These are phyloP conservation scores for Orchestia grillus DNA, from an alignment of 1,140 invertebrate species.

Conservation along the genomic window DNA sequence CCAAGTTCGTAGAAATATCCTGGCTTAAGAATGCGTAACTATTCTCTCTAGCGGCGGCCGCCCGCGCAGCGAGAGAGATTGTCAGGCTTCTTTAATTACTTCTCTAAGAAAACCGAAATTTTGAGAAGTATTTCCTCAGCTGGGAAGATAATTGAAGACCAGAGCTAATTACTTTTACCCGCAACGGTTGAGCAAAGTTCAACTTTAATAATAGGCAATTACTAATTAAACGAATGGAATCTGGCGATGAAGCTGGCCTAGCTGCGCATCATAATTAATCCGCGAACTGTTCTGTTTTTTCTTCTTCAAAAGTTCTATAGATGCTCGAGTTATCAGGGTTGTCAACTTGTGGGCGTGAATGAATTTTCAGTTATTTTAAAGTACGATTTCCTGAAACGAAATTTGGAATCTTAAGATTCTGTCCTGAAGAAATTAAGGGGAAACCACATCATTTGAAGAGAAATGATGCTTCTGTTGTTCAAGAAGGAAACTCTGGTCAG, in stretches of 20 bases:
- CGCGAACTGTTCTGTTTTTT: neutral
- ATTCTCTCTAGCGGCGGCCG: neutral
- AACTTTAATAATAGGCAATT: neutral
- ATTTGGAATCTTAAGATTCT: too few relatives aligned
- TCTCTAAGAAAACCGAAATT: neutral
- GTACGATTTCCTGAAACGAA: too few relatives aligned
- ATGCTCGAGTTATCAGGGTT: neutral
- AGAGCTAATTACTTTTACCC: neutral
- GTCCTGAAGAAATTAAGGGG: too few relatives aligned
- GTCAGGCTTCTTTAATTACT: neutral
- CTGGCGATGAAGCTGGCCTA: neutral
- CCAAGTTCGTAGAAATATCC: neutral
- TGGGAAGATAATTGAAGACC: neutral
- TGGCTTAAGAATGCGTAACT: neutral
- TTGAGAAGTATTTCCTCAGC: neutral
- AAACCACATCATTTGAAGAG: too few relatives aligned
- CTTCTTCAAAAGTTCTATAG: neutral
- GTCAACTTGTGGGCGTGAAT: neutral
- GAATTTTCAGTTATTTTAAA: too few relatives aligned
- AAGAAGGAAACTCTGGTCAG: too few relatives aligned
- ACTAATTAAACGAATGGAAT: neutral
- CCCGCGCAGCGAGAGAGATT: neutral
- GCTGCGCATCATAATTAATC: neutral
- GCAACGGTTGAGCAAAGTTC: neutral
- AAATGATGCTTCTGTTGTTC: too few relatives aligned